These are phyloP conservation scores for Python bivittatus DNA, from an alignment of 2,113 vertebrate species.

Conservation along the genomic window DNA sequence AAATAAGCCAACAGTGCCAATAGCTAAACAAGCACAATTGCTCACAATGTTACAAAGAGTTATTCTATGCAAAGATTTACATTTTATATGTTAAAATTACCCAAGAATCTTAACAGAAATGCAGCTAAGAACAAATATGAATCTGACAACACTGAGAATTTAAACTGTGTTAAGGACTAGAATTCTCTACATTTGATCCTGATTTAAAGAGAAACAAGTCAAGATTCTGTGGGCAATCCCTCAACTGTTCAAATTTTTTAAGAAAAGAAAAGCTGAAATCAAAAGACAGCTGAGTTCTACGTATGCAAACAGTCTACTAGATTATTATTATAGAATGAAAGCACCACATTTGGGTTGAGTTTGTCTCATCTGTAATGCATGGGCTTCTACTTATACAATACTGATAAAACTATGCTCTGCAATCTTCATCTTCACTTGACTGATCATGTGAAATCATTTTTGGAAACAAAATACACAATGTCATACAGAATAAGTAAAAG, in stretches of 20 bases:
- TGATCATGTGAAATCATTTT: background rate
- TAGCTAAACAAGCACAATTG: background rate
- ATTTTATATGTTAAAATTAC: background rate
- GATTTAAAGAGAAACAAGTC: fast-evolving
- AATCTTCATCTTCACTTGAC: background rate
- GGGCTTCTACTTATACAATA: background rate
- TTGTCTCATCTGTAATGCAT: background rate
- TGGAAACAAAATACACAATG: background rate
- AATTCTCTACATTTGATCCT: background rate
- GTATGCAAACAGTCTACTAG: background rate
- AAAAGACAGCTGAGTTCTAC: background rate
- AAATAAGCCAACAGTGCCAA: background rate
- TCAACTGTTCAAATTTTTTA: background rate
- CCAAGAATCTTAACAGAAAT: background rate
- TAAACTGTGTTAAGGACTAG: background rate
- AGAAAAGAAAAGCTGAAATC: background rate
- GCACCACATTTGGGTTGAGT: too few species aligned
- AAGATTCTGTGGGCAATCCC: fast-evolving
- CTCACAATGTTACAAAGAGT: too few species aligned
- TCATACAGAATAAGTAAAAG: background rate
- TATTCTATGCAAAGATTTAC: background rate
- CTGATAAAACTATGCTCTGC: background rate
- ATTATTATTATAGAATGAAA: background rate
- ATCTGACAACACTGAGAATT: background rate
- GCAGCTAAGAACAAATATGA: background rate